phyloP scores from a whole-genome alignment of 2,113 vertebrate species.

The Emydura subglobosa region DNA sequence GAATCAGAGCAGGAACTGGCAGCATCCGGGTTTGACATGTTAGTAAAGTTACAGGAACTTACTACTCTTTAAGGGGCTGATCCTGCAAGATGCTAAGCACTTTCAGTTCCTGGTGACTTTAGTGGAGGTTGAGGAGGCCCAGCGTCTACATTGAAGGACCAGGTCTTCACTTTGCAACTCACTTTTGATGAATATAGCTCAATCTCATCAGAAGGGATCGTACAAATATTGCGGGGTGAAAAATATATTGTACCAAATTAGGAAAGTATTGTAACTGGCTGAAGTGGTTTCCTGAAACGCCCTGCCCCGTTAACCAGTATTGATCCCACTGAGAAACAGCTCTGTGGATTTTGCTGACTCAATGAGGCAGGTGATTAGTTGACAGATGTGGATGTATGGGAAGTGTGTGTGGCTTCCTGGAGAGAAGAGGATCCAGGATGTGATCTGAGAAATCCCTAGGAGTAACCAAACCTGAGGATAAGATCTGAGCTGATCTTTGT shows the following conservation, averaged over 20 bases:
- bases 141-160: not conserved
- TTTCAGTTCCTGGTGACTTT: not conserved
- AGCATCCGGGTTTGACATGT: not conserved
- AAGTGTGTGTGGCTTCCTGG: not conserved
- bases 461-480: not conserved
- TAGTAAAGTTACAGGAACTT: not conserved
- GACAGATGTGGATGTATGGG: not conserved
- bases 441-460: not conserved
- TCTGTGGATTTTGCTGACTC: not conserved
- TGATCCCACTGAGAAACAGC: not conserved
- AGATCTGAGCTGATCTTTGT: not conserved
- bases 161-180: not conserved
- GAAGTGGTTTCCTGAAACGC: not conserved
- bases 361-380: not conserved
- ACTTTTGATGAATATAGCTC: accelerated
- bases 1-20: not conserved
- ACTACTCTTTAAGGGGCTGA: not conserved
- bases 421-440: not conserved
- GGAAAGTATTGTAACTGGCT: not conserved
- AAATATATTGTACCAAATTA: not conserved
- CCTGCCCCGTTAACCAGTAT: not conserved
- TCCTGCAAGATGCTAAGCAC: not conserved
- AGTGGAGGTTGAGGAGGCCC: accelerated
- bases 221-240: not conserved
- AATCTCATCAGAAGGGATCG: not conserved